Evolutionary conservation across 1,140 invertebrate species (phyloP).

Genomic region (Drosophila dunni): DNA sequence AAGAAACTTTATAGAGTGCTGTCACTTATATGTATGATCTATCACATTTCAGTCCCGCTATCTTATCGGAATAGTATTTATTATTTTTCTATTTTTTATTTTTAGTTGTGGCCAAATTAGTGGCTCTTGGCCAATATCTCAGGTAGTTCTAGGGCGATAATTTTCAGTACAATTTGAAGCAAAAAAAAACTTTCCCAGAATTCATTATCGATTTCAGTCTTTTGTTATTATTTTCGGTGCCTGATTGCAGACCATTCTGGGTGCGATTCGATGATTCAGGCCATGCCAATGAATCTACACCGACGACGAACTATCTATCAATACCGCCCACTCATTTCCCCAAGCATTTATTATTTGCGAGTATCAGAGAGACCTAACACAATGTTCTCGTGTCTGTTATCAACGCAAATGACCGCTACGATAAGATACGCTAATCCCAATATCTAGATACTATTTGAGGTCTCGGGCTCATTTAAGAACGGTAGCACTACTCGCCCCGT

Average conservation of each 20-base stretch:
- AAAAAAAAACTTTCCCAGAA: slow-evolving; percentile 31
- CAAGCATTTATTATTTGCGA: slow-evolving; percentile 12
- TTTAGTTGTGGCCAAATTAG: slow-evolving; percentile 13
- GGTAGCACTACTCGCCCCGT: slow-evolving; percentile 38
- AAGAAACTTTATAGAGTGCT: slow-evolving; percentile 8
- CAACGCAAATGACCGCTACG: slow-evolving; percentile 13
- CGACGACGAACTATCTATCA: slow-evolving; percentile 2
- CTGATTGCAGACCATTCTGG: neutral
- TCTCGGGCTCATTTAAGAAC: slow-evolving; percentile 62
- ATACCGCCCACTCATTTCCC: slow-evolving; percentile 7
- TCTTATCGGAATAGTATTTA: slow-evolving; percentile 20
- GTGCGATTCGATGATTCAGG: slow-evolving; percentile 33
- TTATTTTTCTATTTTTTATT: slow-evolving; percentile 22
- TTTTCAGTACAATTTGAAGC: slow-evolving; percentile 25
- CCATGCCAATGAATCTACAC: slow-evolving; percentile 41
- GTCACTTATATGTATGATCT: slow-evolving; percentile 24
- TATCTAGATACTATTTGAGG: slow-evolving; percentile 34
- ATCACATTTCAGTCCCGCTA: slow-evolving; percentile 19
- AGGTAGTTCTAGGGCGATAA: slow-evolving; percentile 5
- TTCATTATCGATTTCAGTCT: slow-evolving; percentile 16
- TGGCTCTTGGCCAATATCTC: slow-evolving; percentile 16
- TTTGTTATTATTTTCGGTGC: neutral
- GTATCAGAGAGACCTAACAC: neutral
- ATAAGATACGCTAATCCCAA: slow-evolving; percentile 42
- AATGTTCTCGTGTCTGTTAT: slow-evolving; percentile 8